phyloP scores from a whole-genome alignment of 2,888 invertebrate genomes.

The Timema cristinae region DNA sequence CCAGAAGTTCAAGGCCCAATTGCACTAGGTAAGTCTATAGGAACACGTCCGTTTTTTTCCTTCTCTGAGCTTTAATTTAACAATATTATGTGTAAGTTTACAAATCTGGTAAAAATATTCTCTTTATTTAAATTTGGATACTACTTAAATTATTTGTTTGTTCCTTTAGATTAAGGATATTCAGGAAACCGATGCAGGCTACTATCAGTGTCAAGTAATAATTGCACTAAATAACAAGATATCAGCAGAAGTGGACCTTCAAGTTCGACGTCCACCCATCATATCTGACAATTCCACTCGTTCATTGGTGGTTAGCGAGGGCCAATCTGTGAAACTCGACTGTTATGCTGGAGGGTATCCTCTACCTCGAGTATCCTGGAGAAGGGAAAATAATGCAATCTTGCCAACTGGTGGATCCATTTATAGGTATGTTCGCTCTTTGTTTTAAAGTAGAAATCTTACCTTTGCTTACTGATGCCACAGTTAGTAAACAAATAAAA shows the following conservation, averaged over 20 bases:
- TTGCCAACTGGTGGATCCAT: constrained; percentile 86
- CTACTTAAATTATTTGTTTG: no score
- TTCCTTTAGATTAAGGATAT: constrained; percentile 75
- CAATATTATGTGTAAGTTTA: no score
- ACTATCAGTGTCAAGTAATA: constrained; percentile 82
- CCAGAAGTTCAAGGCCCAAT: no score
- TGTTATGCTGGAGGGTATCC: constrained; percentile 89
- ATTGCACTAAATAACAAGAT: constrained; percentile 76
- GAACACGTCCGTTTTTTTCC: no score
- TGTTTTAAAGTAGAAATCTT: constrained; percentile 1
- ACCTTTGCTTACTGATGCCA: no score
- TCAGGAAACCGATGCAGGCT: constrained; percentile 88
- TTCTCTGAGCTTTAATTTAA: no score
- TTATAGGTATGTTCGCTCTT: constrained; percentile 51
- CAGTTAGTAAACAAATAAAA: no score
- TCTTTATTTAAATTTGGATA: no score
- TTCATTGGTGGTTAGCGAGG: constrained; percentile 72
- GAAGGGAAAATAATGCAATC: constrained; percentile 88
- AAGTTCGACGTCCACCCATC: constrained; percentile 84
- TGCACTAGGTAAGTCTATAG: no score
- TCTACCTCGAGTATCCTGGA: constrained; percentile 80
- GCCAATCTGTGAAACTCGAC: constrained; percentile 74
- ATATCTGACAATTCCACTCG: constrained; percentile 91
- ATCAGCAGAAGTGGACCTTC: constrained; percentile 76
- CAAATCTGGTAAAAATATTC: no score